Evolutionary conservation across 53 echinoderm and acorn worm species (phyloP), one percentile per base, ranked within the genome.

Genomic region (Luidia sarsii): DNA sequence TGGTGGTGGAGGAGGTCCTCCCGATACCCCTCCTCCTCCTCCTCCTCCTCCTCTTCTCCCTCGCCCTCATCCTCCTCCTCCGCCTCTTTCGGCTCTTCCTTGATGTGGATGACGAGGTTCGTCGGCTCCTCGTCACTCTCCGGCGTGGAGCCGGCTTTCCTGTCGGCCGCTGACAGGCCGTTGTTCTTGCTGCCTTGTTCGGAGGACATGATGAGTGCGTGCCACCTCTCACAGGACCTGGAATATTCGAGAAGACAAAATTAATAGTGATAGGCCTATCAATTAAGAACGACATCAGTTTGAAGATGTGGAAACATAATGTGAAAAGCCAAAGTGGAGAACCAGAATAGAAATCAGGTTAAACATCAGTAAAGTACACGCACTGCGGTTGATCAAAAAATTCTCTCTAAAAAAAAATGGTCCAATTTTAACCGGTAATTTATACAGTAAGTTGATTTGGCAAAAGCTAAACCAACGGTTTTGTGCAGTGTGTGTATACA

Each of bases 151-250:
- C 33, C 32, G 3, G 52, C 50, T n/a, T 19, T 18, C 34, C 35
- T 52, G 52, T 52, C 19, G 34, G 70, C 34, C 23, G 52, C n/a
- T 22, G 29, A 33, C 38, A 31, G 21, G 24, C 33, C 55, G 24
- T 53, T 34, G 34, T 54, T 1, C 23, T 2, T 33, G 30, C 55
- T 55, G 24, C 15, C 37, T 19, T 56, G 55, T 2, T 21, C 15
- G 35, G 72, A 72, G 33, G 72, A 33, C 72, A 72, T 72, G 56
- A 22, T 56, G 39, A 35, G 7, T 7, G 37, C 14, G 8, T 35
- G 56, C 72, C 72, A 72, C 72, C 72, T 55, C 6, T 45, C 45
- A 66, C 38, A 43, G 28, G 67, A 66, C 41, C 67, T 66, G 45
- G 29, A 57, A 25, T 30, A 1, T 23, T 2, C 3, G 28, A 23